Conservation (phyloP, 1,140 invertebrate species). For the Lordiphosa stackelbergi region DNA sequence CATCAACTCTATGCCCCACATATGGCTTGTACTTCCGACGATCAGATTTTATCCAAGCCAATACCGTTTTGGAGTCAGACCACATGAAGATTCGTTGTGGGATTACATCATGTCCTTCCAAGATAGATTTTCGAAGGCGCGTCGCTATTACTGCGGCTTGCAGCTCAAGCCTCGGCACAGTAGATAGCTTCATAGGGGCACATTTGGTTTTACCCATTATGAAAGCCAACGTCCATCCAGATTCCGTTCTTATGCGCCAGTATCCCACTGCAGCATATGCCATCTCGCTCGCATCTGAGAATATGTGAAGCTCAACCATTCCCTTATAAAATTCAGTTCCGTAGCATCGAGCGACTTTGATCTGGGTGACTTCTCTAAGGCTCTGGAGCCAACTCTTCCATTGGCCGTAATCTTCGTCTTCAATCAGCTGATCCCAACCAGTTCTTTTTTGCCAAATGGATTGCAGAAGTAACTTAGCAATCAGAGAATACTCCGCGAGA, state of each 20-base stretch:
- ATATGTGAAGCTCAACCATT: conserved; percentile 1
- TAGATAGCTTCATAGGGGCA: neutral
- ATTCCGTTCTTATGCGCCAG: neutral
- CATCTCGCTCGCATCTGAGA: neutral
- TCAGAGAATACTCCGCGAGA: conserved; percentile 7
- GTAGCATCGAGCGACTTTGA: neutral
- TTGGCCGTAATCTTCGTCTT: too few relatives aligned
- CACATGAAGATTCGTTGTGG: conserved; percentile 4
- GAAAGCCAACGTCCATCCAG: neutral
- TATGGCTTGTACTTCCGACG: conserved; percentile 2
- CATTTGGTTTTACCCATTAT: conserved; percentile 1
- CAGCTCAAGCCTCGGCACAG: neutral
- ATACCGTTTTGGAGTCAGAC: conserved; percentile 2
- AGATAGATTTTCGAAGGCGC: conserved; percentile 3
- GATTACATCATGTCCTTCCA: conserved; percentile 2
- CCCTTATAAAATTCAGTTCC: neutral
- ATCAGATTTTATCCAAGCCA: conserved; percentile 4
- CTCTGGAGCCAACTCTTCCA: too few relatives aligned
- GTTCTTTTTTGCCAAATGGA: too few relatives aligned
- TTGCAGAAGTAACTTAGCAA: neutral
- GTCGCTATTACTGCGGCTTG: neutral
- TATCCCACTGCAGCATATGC: conserved; percentile 3
- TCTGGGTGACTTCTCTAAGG: too few relatives aligned
- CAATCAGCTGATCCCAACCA: too few relatives aligned
- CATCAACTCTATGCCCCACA: neutral